Evolutionary conservation across 2,113 vertebrate species (phyloP).

Genomic region (Hemibagrus wyckioides): DNA sequence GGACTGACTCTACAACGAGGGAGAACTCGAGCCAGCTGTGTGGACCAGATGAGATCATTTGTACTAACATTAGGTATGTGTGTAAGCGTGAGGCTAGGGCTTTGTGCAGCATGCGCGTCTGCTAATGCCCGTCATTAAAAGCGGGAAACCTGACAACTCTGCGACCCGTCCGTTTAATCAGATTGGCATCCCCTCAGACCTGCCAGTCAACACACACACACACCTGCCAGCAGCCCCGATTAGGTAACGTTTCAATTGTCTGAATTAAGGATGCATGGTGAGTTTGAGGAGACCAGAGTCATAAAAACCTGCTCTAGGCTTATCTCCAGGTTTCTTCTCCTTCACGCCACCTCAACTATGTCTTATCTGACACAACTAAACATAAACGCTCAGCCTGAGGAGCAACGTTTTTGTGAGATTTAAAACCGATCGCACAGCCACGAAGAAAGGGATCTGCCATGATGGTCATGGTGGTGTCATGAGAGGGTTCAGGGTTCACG

Average conservation of each 20-base stretch:
- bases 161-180: conserved; percentile 26
- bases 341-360: background rate
- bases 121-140: background rate
- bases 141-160: background rate
- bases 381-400: background rate
- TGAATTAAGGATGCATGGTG: conserved; percentile 30
- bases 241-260: conserved; percentile 42
- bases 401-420: background rate
- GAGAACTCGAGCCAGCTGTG: background rate
- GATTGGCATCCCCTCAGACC: conserved; percentile 26
- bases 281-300: background rate
- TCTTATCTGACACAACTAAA: background rate
- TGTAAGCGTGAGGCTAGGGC: background rate
- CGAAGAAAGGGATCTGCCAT: background rate
- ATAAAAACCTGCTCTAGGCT: background rate
- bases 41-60: background rate
- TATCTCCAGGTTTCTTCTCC: background rate
- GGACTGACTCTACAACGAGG: background rate
- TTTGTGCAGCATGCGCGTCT: background rate
- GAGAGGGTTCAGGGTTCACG: conserved; percentile 15
- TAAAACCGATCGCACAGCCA: background rate
- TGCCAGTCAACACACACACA: conserved; percentile 49
- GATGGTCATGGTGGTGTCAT: conserved; percentile 6
- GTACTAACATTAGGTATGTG: background rate
- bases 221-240: conserved; percentile 26